Percentiles rank a stretch among this genome's conserved stretches.
Evolutionary conservation across 1,140 invertebrate species (phyloP).

Genomic region (Hermatobates lingyangjiaoensis): DNA sequence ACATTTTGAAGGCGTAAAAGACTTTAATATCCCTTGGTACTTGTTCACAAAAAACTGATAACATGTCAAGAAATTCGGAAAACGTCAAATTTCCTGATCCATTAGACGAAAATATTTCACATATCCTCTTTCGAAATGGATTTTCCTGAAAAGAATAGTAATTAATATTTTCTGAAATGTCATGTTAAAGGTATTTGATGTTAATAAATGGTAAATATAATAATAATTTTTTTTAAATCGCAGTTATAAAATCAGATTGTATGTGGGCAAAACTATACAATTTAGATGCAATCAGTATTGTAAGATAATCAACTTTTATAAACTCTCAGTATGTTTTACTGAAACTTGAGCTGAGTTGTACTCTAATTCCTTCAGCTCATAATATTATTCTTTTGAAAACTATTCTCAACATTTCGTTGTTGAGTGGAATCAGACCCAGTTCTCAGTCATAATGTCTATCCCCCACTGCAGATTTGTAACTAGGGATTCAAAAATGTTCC

Average conservation of each 20-base stretch:
- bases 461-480: too few relatives aligned
- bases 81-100: constrained; percentile 77
- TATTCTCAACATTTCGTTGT: too few relatives aligned
- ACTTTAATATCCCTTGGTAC: constrained; percentile 88
- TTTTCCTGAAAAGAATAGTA: constrained; percentile 57
- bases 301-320: neutral
- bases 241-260: neutral
- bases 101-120: constrained; percentile 76
- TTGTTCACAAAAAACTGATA: constrained; percentile 89
- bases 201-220: neutral
- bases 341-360: too few relatives aligned
- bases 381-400: too few relatives aligned
- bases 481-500: too few relatives aligned
- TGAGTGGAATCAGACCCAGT: too few relatives aligned
- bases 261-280: neutral
- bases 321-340: neutral
- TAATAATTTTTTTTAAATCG: neutral
- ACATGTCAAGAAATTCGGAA: constrained; percentile 91
- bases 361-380: too few relatives aligned
- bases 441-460: too few relatives aligned
- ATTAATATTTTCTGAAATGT: neutral
- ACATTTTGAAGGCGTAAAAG: constrained; percentile 83
- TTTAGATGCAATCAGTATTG: neutral
- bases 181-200: neutral
- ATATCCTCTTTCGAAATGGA: constrained; percentile 81